Conservation (phyloP, 2,113 vertebrate species). For the Phylloscopus trochilus region DNA sequence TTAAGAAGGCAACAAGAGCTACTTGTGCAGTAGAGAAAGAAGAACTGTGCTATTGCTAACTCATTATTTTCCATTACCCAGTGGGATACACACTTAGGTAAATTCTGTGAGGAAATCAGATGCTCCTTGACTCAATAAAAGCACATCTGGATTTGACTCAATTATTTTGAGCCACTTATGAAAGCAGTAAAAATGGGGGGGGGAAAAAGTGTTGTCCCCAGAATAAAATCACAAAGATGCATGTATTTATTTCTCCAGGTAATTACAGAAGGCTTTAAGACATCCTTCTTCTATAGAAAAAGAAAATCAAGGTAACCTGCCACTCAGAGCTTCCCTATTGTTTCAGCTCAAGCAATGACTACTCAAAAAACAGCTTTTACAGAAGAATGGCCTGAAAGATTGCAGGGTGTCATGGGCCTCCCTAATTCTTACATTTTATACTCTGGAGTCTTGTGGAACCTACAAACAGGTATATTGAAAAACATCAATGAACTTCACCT, state of each 20-base stretch:
- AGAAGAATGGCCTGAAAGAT: background rate
- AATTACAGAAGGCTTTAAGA: background rate
- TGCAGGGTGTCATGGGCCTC: background rate
- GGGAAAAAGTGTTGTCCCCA: background rate
- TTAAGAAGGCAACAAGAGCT: background rate
- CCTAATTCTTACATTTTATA: background rate
- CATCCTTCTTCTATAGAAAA: background rate
- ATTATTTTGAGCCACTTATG: background rate
- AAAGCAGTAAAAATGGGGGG: background rate
- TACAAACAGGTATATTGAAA: background rate
- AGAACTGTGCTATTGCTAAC: background rate
- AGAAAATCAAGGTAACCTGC: background rate
- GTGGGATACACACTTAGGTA: constrained; percentile 3
- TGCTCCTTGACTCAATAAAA: constrained; percentile 5
- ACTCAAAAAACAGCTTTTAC: background rate
- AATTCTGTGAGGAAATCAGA: constrained; percentile 11
- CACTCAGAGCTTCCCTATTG: background rate
- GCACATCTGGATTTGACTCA: background rate
- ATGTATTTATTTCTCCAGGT: background rate
- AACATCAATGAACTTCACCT: background rate
- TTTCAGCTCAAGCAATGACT: background rate
- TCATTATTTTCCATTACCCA: constrained; percentile 21
- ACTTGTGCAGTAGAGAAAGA: background rate
- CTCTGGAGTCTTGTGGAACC: background rate
- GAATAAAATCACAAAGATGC: background rate